Evolutionary conservation across 2,888 invertebrate species (phyloP).

Genomic region (Zelleria hepariella): DNA sequence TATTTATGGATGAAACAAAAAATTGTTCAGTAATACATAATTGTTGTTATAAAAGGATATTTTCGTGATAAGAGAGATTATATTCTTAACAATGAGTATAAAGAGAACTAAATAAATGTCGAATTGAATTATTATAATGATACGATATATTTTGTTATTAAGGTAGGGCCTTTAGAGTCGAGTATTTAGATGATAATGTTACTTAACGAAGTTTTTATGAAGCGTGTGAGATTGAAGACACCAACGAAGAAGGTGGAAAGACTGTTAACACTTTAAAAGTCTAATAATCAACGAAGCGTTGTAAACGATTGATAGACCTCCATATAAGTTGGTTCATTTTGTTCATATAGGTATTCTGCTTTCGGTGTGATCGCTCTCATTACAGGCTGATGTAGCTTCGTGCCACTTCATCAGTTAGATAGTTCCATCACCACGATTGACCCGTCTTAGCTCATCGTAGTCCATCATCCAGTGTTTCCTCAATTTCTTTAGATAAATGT

Average conservation of each 20-base stretch:
- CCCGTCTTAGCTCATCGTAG: constrained; percentile 61
- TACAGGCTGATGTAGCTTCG: constrained; percentile 44
- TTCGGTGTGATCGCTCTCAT: constrained; percentile 65
- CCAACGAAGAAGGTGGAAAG: constrained; percentile 54
- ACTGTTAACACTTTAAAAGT: constrained; percentile 43
- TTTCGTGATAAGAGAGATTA: constrained; percentile 61
- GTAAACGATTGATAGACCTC: constrained; percentile 56
- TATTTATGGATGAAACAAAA: constrained; percentile 18
- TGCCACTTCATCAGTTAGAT: constrained; percentile 47
- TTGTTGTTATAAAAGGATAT: constrained; percentile 68
- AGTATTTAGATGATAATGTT: constrained; percentile 60
- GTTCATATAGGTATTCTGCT: constrained; percentile 64
- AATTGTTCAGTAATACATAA: constrained; percentile 17
- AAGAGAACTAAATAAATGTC: constrained; percentile 24
- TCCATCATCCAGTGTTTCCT: constrained; percentile 2
- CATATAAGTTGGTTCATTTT: constrained; percentile 44
- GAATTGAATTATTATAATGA: constrained; percentile 31
- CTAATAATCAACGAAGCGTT: background rate
- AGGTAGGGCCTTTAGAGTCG: constrained; percentile 56
- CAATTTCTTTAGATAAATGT: constrained; percentile 55
- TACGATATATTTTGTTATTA: constrained; percentile 53
- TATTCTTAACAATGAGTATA: constrained; percentile 48
- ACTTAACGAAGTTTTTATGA: constrained; percentile 35
- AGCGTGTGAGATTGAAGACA: constrained; percentile 57
- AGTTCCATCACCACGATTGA: constrained; percentile 41